These are phyloP conservation scores for Chloroclysta siterata DNA, from an alignment of 2,888 invertebrate species.

Conservation along the genomic window DNA sequence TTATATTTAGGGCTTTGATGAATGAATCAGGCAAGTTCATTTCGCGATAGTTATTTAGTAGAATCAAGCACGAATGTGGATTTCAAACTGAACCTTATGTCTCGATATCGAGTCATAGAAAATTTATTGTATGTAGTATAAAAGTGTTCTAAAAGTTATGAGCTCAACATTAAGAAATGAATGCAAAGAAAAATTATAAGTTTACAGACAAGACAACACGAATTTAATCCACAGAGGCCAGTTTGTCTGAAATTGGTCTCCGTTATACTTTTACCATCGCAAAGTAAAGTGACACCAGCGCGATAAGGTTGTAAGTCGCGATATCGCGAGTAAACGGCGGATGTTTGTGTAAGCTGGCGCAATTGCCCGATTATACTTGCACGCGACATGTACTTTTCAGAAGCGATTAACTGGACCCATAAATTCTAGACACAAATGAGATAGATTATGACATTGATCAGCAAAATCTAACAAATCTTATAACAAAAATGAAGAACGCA, in stretches of 20 bases:
- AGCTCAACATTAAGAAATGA: neutral
- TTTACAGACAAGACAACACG: neutral
- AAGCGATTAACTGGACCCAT: conserved; percentile 8
- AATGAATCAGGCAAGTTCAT: neutral
- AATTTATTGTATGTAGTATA: too few species aligned
- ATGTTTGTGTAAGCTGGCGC: conserved; percentile 66
- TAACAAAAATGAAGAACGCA: neutral
- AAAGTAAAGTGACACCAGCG: conserved; percentile 26
- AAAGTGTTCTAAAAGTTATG: too few species aligned
- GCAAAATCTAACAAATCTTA: neutral
- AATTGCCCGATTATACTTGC: conserved; percentile 49
- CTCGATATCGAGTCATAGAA: too few species aligned
- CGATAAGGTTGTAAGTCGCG: conserved; percentile 54
- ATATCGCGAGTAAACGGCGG: conserved; percentile 71
- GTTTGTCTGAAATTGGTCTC: conserved; percentile 8
- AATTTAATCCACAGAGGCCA: neutral
- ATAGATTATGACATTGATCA: neutral
- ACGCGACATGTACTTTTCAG: conserved; percentile 39
- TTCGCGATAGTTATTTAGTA: neutral
- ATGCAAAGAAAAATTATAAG: neutral
- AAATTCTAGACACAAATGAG: neutral
- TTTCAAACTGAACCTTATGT: neutral
- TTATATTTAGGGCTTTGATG: neutral
- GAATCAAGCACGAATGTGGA: neutral
- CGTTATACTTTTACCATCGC: conserved; percentile 4